Percentiles rank a stretch among this genome's conserved stretches.
phyloP scores from a whole-genome alignment of 35 echinoderm and acorn worm species.

The Lytechinus pictus region DNA sequence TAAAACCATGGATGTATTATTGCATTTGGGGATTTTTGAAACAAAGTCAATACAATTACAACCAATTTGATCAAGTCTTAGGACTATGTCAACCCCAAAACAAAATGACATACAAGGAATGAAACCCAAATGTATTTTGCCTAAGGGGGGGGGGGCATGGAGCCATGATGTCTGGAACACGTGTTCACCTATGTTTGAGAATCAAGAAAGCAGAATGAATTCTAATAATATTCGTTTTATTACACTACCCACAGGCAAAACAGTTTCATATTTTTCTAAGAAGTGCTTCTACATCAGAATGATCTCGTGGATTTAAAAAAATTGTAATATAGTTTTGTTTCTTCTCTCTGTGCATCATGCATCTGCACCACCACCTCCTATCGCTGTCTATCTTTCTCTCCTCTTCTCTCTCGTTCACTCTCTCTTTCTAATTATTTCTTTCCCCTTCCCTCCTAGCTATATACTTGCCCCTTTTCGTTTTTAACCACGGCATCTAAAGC shows the following conservation, averaged over 20 bases:
- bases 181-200: neutral
- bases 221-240: neutral
- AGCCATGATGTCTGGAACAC: neutral
- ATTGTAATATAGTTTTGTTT: too few species aligned
- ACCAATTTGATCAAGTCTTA: neutral
- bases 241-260: too few species aligned
- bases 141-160: too few species aligned
- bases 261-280: too few species aligned
- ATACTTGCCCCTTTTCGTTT: neutral
- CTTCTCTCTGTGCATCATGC: too few species aligned
- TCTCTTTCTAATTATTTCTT: neutral
- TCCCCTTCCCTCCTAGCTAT: neutral
- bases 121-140: neutral
- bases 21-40: neutral
- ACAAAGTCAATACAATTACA: neutral
- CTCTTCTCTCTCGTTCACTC: neutral
- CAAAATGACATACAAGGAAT: neutral
- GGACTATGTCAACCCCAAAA: neutral
- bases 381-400: too few species aligned
- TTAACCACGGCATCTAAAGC: neutral
- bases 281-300: too few species aligned
- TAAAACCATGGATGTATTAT: neutral
- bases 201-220: neutral
- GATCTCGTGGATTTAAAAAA: too few species aligned
- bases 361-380: too few species aligned